Conservation (phyloP, 2,888 invertebrate genomes). For the Tenthredo notha region DNA sequence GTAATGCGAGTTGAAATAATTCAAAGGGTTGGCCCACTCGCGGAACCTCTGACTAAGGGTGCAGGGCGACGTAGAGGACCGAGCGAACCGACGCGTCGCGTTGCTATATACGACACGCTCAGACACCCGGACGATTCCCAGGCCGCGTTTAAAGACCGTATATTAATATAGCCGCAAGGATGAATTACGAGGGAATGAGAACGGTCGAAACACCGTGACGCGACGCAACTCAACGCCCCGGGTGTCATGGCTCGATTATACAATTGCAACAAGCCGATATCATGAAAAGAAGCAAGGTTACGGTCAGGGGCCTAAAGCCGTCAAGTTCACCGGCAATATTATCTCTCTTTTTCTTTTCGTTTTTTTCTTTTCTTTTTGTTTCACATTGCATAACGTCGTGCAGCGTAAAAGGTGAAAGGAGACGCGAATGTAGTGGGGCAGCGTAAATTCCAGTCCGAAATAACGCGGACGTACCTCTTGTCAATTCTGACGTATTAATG, state of each 20-base stretch:
- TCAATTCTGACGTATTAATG: conserved; percentile 20
- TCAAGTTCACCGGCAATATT: background rate
- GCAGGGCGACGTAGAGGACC: conserved; percentile 13
- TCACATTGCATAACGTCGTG: background rate
- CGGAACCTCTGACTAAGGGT: conserved; percentile 9
- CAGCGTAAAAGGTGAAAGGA: background rate
- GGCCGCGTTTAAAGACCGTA: conserved; percentile 34
- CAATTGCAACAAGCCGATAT: background rate
- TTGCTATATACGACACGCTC: conserved; percentile 28
- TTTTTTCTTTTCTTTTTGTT: background rate
- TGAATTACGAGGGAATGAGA: conserved; percentile 4
- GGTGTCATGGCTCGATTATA: conserved; percentile 31
- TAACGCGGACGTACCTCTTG: background rate
- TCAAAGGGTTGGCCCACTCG: conserved; percentile 54
- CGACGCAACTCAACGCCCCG: background rate
- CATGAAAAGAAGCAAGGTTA: conserved; percentile 3
- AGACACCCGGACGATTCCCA: conserved; percentile 49
- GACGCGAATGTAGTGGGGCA: background rate
- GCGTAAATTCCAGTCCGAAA: conserved; percentile 15
- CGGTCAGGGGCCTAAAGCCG: background rate
- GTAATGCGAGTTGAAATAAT: conserved; percentile 55
- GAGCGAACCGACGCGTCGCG: background rate
- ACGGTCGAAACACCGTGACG: conserved; percentile 29
- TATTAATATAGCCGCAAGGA: conserved; percentile 42
- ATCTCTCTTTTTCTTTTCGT: background rate